Base-by-base conservation (phyloP, 2,113 vertebrate species). In the Ptilorrhoa leucosticta region DNA sequence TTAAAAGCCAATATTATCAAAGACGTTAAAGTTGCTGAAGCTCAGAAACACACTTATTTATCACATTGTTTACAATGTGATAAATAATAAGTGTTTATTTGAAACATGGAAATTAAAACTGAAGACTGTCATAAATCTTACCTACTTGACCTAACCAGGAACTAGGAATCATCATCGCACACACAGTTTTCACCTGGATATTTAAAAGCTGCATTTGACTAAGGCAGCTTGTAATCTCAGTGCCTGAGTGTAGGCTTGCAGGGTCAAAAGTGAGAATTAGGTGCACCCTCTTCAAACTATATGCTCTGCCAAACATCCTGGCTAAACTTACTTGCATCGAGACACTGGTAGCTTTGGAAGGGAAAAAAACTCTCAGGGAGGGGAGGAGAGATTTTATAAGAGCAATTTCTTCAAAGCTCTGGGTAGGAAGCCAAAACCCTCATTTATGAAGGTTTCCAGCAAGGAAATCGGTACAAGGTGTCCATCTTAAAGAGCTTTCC, bases 391-490 rank as follows among this genome's bases (percentile, higher is more conserved):
- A 51, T 96, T 97, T 97, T 97, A 58, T 70, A 96, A 89, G 89
- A 90, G 87, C 45, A 84, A 39, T 94, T 93, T 94, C 90, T 97
- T 92, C 87, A 95, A 94, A 83, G 61, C 10, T 81, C 65, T 77
- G 85, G 54, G 60, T 97, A 78, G 78, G 68, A 69, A 97, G 96
- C 89, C 94, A 97, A 97, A 95, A 90, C 91, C 84, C 48, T 91
- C 89, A 96, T 93, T 92, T 94, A 56, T 3, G 2, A 70, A 96
- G 82, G 68, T 96, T 95, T 97, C 94, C 94, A 96, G 83, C 76
- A 92, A 82, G 86, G 72, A 96, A 97, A 94, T 96, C 89, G 96
- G 87, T 73, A 90, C 71, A 92, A 79, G 69, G 35, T 93, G 75
- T 91, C 94, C 84, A 93, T 96, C 88, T 85, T 87, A 81, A 94